Evolutionary conservation across 2,888 invertebrate species (phyloP).

Genomic region (Thyatira batis): DNA sequence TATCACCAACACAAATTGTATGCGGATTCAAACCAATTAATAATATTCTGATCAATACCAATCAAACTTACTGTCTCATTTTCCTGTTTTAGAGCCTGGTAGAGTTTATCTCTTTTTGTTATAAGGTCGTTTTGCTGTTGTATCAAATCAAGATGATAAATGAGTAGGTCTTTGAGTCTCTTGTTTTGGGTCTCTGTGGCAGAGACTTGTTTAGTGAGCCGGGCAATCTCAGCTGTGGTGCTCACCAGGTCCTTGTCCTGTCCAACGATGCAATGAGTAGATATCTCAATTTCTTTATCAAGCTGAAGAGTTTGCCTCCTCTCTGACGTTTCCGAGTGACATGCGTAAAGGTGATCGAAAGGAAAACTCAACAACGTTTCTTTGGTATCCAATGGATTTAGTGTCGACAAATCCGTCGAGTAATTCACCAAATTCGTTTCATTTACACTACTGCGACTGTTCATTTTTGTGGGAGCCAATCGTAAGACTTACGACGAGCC

Average conservation of each 20-base stretch:
- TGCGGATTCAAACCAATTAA: background rate
- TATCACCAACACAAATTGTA: conserved; percentile 4
- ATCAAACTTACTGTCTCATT: conserved; percentile 87
- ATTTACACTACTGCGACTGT: conserved; percentile 76
- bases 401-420: conserved; percentile 64
- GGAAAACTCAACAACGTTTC: conserved; percentile 84
- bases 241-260: conserved; percentile 48
- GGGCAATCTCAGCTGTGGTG: conserved; percentile 39
- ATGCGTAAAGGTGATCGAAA: conserved; percentile 89
- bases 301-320: conserved; percentile 54
- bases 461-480: conserved; percentile 71
- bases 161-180: conserved; percentile 88
- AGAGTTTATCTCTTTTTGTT: conserved; percentile 89
- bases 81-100: conserved; percentile 87
- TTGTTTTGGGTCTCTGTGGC: conserved; percentile 82
- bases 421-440: conserved; percentile 78
- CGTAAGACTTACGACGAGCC: conserved; percentile 65
- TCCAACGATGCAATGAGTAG: conserved; percentile 54
- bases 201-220: conserved; percentile 61
- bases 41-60: conserved; percentile 1
- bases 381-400: conserved; percentile 72
- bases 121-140: conserved; percentile 95
- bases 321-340: conserved; percentile 74
- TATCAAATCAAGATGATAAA: conserved; percentile 92
- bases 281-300: conserved; percentile 68